A percentile compares a stretch with the other conserved stretches of the same genome.
These are phyloP conservation scores for Thamnophis elegans DNA, from an alignment of 2,797 vertebrate species.

Conservation along the genomic window DNA sequence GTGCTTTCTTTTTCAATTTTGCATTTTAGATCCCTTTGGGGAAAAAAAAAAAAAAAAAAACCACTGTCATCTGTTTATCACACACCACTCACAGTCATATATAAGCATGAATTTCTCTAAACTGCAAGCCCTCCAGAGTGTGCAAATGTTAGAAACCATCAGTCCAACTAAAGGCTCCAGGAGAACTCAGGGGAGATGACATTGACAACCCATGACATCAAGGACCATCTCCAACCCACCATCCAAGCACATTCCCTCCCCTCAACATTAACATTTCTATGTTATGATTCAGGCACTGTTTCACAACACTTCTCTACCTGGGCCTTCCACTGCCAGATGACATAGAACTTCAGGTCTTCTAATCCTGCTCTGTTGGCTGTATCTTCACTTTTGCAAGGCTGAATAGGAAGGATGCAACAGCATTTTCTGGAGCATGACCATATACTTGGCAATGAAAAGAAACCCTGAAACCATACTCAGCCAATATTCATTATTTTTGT, in stretches of 20 bases:
- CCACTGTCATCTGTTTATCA: background rate
- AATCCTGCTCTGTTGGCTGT: background rate
- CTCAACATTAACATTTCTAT: background rate
- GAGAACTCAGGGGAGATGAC: background rate
- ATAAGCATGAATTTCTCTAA: background rate
- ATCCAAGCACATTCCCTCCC: background rate
- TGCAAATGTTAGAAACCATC: background rate
- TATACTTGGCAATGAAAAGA: background rate
- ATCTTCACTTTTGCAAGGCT: background rate
- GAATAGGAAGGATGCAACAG: background rate
- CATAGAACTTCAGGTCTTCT: background rate
- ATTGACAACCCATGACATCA: background rate
- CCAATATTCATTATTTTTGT: background rate
- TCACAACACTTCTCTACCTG: background rate
- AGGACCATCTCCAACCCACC: background rate
- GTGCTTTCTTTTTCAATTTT: slow-evolving; percentile 83
- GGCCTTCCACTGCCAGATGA: background rate
- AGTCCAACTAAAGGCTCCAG: background rate
- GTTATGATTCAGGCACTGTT: background rate
- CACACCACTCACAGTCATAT: background rate
- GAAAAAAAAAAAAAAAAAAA: background rate
- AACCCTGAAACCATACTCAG: background rate
- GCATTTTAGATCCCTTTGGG: slow-evolving; percentile 79
- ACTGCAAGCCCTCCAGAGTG: background rate
- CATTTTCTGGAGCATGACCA: background rate